Base-by-base conservation (phyloP, 30 jellyfish, hydroid and myxozoan species). In the Sanderia malayensis region DNA sequence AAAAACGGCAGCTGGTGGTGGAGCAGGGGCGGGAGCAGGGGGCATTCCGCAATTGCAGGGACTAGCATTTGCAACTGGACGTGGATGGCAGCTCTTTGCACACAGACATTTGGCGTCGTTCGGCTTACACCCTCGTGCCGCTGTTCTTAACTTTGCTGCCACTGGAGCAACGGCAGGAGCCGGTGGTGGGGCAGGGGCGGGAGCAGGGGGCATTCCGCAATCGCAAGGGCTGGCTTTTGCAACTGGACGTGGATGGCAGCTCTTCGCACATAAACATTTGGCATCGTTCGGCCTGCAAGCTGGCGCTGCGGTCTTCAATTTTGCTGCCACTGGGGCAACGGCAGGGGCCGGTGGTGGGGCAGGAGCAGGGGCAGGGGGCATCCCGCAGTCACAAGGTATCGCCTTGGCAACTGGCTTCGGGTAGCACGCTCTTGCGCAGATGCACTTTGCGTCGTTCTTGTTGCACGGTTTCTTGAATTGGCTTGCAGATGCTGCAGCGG, bases 71-170 rank as follows among this genome's bases (percentile, higher is more conserved):
- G 94, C 88, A 8, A 79, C 90, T 1, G 90, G 90, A 21, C 77
- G 8, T 22, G 90, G 90, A 46, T 79, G 63, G 29, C 90, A 79
- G 1, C 84, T 53, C 53, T 78, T 78, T 44, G 82, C 85, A 55
- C 96, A 86, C 21, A 80, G 41, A 71, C 96, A 86, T 52, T 86
- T 68, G 0, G 82, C 83, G 62, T 76, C 90, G 61, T 66, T 67
- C 70, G 67, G 67, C 24, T 52, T 47, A 52, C 87, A 76, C 11
- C 53, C 46, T 0, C 77, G 70, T 0, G 86, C 41, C 53, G 53
- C 64, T 46, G 80, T 49, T n/a, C n/a, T n/a, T n/a, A n/a, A n/a
- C 37, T 77, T 66, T 6, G 64, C 75, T 4, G 64, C 31, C 0
- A 64, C 69, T 31, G 90, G 59, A 2, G 81, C 57, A 1, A 31